Base-by-base conservation (phyloP, 2,113 vertebrate species). In the Tursiops truncatus region DNA sequence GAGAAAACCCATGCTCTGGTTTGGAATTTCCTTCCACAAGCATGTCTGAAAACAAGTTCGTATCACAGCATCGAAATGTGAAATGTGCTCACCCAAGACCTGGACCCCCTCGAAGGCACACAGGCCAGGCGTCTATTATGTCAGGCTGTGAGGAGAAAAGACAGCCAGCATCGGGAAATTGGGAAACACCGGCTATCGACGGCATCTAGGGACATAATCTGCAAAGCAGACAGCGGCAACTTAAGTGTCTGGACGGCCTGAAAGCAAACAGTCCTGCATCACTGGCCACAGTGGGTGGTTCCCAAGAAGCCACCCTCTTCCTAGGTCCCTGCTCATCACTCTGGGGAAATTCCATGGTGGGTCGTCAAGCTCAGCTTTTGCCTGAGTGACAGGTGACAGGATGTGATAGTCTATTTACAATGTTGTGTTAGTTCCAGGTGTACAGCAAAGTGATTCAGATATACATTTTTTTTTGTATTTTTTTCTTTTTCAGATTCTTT, bases 401-500 rank as follows among this genome's bases (percentile, higher is more conserved):
- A 60, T 33, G 8, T 15, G 26, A 23, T 58, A 9, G 33, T 58
- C 36, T 33, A 26, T 58, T 38, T 13, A 36, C 33, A 25, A 0
- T 26, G 53, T 26, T 58, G 7, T 5, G 12, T 58, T 26, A 9
- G 21, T 80, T 80, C 58, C 77, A 3, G 1, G 2, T 58, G 33
- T 36, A 58, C 23, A 80, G n/a, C 77, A 58, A 25, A 58, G 53
- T 26, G 33, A 15, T 36, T 80, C 77, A 23, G 20, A 58, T 58
- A 15, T n/a, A 58, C 1, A 25, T 6, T 15, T 21, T 1, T 4
- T 12, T 11, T 31, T 3, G 9, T 47, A 47, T 1, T 11, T 26
- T 11, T 50, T 3, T 6, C n/a, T 1, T 58, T 28, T 80, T 25
- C 50, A 25, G 31, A 14, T 23, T 23, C 47, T 44, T 44, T 44